phyloP scores from a whole-genome alignment of 2,113 vertebrate genomes.

The Geococcyx californianus region DNA sequence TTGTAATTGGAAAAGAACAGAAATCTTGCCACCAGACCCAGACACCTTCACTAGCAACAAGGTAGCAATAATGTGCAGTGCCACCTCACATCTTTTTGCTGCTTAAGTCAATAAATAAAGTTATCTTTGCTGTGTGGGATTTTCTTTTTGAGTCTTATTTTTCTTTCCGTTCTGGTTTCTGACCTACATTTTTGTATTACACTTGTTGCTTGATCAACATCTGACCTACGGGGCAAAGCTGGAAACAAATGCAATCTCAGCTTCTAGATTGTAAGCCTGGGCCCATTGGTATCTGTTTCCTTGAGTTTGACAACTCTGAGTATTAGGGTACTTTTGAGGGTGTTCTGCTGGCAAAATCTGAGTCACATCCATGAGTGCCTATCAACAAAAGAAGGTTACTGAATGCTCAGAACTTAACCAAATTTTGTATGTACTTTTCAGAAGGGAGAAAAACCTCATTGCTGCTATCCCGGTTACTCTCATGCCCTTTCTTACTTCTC shows the following conservation, averaged over 20 bases:
- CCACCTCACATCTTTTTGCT: background rate
- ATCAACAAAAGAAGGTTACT: background rate
- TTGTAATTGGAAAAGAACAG: background rate
- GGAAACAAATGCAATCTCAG: background rate
- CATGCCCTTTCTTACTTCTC: background rate
- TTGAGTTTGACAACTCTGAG: background rate
- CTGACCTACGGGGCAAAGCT: background rate
- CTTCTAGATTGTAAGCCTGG: background rate
- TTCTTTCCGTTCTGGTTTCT: background rate
- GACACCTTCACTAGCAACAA: background rate
- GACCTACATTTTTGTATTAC: background rate
- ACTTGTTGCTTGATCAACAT: background rate
- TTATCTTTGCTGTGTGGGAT: background rate
- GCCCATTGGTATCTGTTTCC: rapidly evolving
- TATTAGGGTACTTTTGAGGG: background rate
- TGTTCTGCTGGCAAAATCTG: background rate
- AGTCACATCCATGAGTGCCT: background rate
- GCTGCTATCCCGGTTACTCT: background rate
- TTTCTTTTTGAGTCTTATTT: background rate
- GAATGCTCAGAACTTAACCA: background rate
- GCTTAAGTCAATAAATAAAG: background rate
- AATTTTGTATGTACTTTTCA: background rate
- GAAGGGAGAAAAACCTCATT: background rate
- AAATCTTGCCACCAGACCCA: background rate
- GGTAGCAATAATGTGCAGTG: background rate